phyloP scores from a whole-genome alignment of 2,113 vertebrate genomes.

The Pseudopodoces humilis region DNA sequence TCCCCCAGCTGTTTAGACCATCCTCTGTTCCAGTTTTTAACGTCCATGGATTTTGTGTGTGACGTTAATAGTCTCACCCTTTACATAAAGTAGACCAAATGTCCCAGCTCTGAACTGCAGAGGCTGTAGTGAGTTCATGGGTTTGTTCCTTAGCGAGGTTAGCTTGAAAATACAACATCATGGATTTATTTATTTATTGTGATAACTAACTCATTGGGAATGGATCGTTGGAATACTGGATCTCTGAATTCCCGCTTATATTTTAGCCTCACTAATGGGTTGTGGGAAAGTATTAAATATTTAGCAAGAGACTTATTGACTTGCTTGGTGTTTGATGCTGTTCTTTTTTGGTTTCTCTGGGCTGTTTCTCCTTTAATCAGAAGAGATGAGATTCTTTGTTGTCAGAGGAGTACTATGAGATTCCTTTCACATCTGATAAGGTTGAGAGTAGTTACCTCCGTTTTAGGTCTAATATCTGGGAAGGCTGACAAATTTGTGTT shows the following conservation, averaged over 20 bases:
- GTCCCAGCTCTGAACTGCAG: neutral
- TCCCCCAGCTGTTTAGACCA: neutral
- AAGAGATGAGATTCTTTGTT: neutral
- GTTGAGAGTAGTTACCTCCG: neutral
- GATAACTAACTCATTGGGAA: neutral
- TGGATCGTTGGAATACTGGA: neutral
- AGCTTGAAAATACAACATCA: neutral
- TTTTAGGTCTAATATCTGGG: slow-evolving; percentile 12
- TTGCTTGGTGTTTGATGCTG: neutral
- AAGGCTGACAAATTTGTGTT: slow-evolving; percentile 43
- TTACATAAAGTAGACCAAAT: neutral
- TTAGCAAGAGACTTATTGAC: neutral
- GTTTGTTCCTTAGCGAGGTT: neutral
- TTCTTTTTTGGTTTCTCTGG: neutral
- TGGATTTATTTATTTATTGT: neutral
- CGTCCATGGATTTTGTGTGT: neutral
- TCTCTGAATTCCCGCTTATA: neutral
- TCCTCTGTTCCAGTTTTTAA: neutral
- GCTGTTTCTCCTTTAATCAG: neutral
- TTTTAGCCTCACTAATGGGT: neutral
- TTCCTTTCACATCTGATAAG: slow-evolving; percentile 13
- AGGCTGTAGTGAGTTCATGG: neutral
- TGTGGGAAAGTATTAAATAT: slow-evolving; percentile 25
- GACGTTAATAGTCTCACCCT: neutral
- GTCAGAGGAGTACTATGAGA: neutral